phyloP scores from a whole-genome alignment of 2,888 invertebrate species.

The Dascillus cervinus region DNA sequence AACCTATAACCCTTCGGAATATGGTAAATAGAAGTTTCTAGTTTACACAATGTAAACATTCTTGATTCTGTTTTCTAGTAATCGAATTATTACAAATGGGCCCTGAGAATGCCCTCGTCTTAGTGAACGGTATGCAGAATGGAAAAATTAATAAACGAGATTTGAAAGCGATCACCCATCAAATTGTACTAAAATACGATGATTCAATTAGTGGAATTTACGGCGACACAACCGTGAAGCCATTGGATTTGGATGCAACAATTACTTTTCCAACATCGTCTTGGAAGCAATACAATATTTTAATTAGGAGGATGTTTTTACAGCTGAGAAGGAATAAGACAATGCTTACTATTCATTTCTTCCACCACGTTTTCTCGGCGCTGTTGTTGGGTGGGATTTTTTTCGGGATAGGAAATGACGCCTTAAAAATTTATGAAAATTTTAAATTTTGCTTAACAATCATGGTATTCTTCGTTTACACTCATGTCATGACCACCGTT shows the following conservation, averaged over 20 bases:
- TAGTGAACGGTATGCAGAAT: not conserved
- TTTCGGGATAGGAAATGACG: constrained; percentile 59
- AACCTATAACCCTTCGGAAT: constrained; percentile 96
- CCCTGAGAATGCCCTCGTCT: too few species aligned
- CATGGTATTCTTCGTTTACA: not conserved
- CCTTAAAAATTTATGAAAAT: constrained; percentile 64
- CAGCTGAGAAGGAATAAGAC: not conserved
- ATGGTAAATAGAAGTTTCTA: constrained; percentile 49
- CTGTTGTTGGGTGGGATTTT: constrained; percentile 62
- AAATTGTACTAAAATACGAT: not conserved
- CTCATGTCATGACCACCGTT: not conserved
- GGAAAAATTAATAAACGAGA: not conserved
- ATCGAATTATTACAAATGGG: too few species aligned
- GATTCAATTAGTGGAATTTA: not conserved
- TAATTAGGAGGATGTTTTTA: not conserved
- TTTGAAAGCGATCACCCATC: not conserved
- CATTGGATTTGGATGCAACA: not conserved
- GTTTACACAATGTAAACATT: not conserved
- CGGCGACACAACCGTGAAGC: not conserved
- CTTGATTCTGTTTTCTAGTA: too few species aligned
- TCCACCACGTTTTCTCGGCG: constrained; percentile 60
- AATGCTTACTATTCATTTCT: constrained; percentile 46
- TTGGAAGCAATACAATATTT: not conserved
- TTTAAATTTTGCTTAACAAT: constrained; percentile 34
- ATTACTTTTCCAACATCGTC: not conserved